Base-by-base conservation (phyloP, 2,888 invertebrate species). In the Crioceris asparagi region DNA sequence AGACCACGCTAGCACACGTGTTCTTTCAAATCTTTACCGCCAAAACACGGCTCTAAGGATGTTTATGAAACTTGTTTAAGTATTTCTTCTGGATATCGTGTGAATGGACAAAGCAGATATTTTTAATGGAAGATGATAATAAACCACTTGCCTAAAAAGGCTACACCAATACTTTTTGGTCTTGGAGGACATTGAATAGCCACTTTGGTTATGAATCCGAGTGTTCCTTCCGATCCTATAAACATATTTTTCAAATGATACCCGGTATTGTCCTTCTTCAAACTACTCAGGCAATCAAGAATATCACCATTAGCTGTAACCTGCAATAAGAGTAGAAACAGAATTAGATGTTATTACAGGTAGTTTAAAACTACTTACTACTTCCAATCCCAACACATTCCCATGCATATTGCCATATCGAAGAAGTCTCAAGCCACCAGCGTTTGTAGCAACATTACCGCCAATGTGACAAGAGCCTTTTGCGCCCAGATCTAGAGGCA, bases 201-300 rank as follows among this genome's bases (percentile, higher is more conserved):
- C 2, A 91, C 80, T 67, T 87, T 88, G 0, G 97, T 96, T 5
- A 98, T 78, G 4, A 97, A 63, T 4, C 97, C 98, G 35, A 98
- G 67, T 0, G 94, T 94, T 21, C 97, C 98, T 67, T 98, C 98
- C 0, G 93, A 88, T 10, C 97, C 97, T 51, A 97, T 87, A 60
- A 98, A 96, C 44, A 97, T 64, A 64, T 97, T 92, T 58, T 94
- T 94, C 51, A 96, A 66, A 59, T 97, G 93, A 59, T 92, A 92
- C 0, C 96, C 96, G 0, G 96, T 96, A 62, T 98, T 98, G 62
- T 98, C 96, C 63, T 98, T 98, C 59, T 90, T 83, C 50, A 94
- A 71, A 1, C 79, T 71, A 41, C 79, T 83, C 59, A 97, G 70
- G 38, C 85, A 79, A 60, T 96, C 81, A 26, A 97, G 61, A 1